phyloP scores from a whole-genome alignment of 2,888 invertebrate genomes.

The Andrena praecox region DNA sequence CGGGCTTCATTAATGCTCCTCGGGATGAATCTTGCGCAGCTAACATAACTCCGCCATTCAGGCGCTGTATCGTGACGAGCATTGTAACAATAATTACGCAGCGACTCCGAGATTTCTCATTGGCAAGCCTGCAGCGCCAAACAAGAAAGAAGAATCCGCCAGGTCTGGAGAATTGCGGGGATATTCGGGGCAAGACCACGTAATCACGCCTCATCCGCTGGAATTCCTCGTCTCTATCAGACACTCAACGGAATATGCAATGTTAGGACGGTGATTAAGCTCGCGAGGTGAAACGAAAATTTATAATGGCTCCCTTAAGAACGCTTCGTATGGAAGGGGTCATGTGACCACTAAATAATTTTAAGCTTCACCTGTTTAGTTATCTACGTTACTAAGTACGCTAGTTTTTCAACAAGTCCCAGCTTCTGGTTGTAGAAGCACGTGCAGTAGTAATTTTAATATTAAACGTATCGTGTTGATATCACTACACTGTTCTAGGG shows the following conservation, averaged over 20 bases:
- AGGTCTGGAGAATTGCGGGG: no score
- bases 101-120: conserved; percentile 1
- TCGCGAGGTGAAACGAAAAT: conserved; percentile 10
- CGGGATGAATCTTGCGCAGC: neutral
- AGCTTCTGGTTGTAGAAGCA: no score
- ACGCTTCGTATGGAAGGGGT: no score
- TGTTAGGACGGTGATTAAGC: conserved; percentile 33
- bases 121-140: neutral
- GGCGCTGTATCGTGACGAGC: neutral
- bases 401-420: no score
- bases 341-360: no score
- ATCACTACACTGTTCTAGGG: no score
- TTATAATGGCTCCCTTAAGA: no score
- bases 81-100: conserved; percentile 30
- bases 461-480: no score
- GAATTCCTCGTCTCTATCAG: conserved; percentile 3
- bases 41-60: neutral
- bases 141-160: conserved; percentile 14
- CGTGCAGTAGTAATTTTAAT: no score
- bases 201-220: conserved; percentile 5
- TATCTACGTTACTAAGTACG: no score
- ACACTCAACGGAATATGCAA: conserved; percentile 13
- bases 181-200: conserved; percentile 16
- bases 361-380: no score
- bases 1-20: neutral